A percentile compares a stretch with the other conserved stretches of the same genome.
These are phyloP conservation scores for Bucco capensis DNA, from an alignment of 2,113 vertebrate genomes.

Conservation along the genomic window DNA sequence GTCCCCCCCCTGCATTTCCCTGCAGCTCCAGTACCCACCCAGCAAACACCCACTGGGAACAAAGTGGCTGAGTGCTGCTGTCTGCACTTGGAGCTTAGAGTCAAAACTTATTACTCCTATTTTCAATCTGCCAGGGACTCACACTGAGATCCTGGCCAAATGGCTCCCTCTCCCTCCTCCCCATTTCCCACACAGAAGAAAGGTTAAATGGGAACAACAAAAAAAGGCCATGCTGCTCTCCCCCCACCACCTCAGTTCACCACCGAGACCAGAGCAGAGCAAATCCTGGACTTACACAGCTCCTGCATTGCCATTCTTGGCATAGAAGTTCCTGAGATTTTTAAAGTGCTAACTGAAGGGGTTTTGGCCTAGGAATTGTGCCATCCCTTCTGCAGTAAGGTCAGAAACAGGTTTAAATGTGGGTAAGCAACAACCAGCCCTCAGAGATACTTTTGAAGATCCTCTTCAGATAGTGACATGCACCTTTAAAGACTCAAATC, in stretches of 20 bases:
- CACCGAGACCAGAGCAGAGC: not conserved
- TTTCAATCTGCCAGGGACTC: constrained; percentile 23
- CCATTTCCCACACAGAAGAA: not conserved
- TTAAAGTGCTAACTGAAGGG: not conserved
- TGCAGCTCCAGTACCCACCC: not conserved
- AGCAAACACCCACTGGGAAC: not conserved
- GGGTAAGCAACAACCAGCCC: not conserved
- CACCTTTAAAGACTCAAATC: not conserved
- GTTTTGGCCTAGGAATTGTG: not conserved
- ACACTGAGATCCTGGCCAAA: not conserved
- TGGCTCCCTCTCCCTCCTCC: not conserved
- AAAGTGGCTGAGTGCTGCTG: not conserved
- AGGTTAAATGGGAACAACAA: constrained; percentile 31
- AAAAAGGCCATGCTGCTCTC: not conserved
- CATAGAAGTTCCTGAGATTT: not conserved
- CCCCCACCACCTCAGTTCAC: not conserved
- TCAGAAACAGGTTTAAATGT: not conserved
- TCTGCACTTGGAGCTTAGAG: constrained; percentile 35
- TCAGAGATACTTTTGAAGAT: not conserved
- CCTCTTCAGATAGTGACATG: not conserved
- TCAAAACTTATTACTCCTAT: constrained; percentile 25
- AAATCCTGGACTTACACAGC: not conserved
- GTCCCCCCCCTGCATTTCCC: not conserved
- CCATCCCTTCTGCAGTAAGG: not conserved
- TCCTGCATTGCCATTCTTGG: not conserved